Base-by-base conservation (phyloP, 2,888 invertebrate species). In the Drosophila hamatofila region DNA sequence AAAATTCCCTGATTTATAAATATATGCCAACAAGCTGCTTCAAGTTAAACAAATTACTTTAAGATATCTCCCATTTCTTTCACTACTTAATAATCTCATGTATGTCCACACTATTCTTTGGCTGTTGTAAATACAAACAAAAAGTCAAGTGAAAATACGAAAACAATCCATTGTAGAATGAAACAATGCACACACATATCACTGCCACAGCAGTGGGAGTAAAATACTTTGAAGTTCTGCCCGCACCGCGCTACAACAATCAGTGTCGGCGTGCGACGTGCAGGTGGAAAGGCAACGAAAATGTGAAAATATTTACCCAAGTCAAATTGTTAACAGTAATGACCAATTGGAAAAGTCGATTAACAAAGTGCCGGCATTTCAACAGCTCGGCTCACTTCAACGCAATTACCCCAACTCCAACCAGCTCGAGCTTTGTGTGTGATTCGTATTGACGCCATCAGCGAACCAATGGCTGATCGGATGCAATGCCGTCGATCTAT, bases 301-400 rank as follows among this genome's bases (percentile, higher is more conserved):
- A 67, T 63, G 69, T 63, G 72, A 66, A 83, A 90, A 85, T 82
- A 73, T 90, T 83, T 80, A 70, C 59, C 57, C 71, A 83, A 88
- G 71, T 70, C 80, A 76, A 82, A 88, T 76, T 65, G 88, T 75
- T 71, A 81, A 72, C 76, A 59, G 63, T 81, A 79, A 85, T 89
- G 88, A 62, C 64, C 71, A 69, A 71, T 65, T 66, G 46, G 61
- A 72, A 88, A 78, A 90, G 80, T 88, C 73, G 77, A 76, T 74
- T 85, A 73, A 69, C 68, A 51, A 59, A 72, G 46, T 60, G 59
- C 23, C 30, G 60, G 58, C 76, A 83, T 59, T 62, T 54, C 49
- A 33, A 18, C 44, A 54, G 14, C 11, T 14, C 23, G 25, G 44
- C 44, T 44, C 44, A 44, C 44, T 44, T 25, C 11, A 25, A 9